Base-by-base conservation (phyloP, 2,113 vertebrate genomes). In the Lepisosteus oculatus region DNA sequence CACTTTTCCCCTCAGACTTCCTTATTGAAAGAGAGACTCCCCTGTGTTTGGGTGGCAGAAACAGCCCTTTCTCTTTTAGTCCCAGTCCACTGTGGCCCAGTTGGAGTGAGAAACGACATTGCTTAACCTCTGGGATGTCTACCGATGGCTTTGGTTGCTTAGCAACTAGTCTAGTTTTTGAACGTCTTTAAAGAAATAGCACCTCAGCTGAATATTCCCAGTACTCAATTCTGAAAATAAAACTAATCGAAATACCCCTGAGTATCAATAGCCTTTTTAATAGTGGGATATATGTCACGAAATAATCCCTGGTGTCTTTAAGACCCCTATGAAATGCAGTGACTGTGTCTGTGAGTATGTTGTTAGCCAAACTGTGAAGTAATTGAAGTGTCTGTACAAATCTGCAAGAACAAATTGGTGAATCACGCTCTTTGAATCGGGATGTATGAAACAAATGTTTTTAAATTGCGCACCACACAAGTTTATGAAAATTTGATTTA, bases 141-240 rank as follows among this genome's bases (percentile, higher is more conserved):
- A 78, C 71, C 80, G 79, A 69, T 77, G 75, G 79, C 55, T 68
- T 62, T 13, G 55, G 87, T 87, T 89, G 84, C 88, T 81, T 81
- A 73, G 87, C 85, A 89, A 86, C 87, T 69, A 76, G 80, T 83
- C 75, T 74, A 15, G 67, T 83, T 74, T 84, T 69, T 1, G 7
- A 83, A 80, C 72, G 62, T 70, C 70, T 79, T 70, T 79, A 80
- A 82, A 76, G 77, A 73, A 78, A 76, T 81, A 72, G 76, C 65
- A 79, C 73, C 72, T 72, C 56, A 78, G 61, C 73, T 61, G 76
- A 74, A 80, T 78, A 76, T 68, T 65, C 68, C 76, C 69, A 73
- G 78, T 82, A 51, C 47, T 51, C 47, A 51, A 5, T 51, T 51
- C 47, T 51, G 5, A 6, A 6, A 29, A 29, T 29, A 6, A 1